Evolutionary conservation across 2,888 invertebrate genomes (phyloP), one percentile per base, ranked within the genome.

Genomic region (Nemotelus pantherinus): DNA sequence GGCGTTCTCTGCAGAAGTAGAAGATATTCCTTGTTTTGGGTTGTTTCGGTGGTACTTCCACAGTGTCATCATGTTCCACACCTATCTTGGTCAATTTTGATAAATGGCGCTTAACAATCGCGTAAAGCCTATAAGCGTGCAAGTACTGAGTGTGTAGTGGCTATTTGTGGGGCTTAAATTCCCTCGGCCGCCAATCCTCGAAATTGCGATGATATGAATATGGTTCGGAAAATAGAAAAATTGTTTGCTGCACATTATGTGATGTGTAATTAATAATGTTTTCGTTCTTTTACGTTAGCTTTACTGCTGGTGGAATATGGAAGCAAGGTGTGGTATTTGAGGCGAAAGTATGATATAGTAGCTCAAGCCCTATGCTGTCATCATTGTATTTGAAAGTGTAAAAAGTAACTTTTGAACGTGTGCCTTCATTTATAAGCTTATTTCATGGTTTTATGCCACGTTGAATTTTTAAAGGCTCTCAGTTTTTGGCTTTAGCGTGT

Each of bases 11-110:
- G 60, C 39, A 9, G 48, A 50, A 60, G 74, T 50, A 48, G 55
- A 70, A 53, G 10, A 43, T 48, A 41, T 63, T 44, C 44, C 63
- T 74, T 60, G 47, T 74, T 72, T 74, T 39, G 60, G 60, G 63
- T 60, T 63, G 47, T 53, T 70, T 55, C 70, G 47, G 43, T 70
- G 70, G 43, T 70, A 9, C 55, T 70, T 70, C 70, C 60, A 74
- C 41, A 39, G 63, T 74, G 74, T 74, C 74, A 63, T 74, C 60
- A 74, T 60, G 74, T 60, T 74, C 74, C 74, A 74, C 74, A 74
- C 74, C 74, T 74, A 74, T 60, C 45, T n/a, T 58, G 48, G 50
- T 5, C 70, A 55, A 63, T 74, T 74, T 74, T 74, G 74, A 74
- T 74, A 74, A 74, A 74, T 74, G 60, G 60, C 41, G 41, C 41